These are phyloP conservation scores for Bradynema listronoti DNA, from an alignment of 1,140 invertebrate species.

Conservation along the genomic window DNA sequence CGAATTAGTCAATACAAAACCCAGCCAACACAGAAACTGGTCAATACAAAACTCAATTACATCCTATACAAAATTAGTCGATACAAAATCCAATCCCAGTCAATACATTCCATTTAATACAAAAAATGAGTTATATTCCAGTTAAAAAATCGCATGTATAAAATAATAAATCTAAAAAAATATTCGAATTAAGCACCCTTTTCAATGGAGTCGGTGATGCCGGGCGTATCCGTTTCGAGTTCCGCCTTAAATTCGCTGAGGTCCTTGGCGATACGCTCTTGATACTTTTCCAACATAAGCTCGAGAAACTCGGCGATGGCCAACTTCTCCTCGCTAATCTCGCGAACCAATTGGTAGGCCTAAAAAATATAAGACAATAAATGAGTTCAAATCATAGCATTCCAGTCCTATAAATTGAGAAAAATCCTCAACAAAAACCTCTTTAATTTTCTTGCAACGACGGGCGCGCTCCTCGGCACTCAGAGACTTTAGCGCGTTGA, in stretches of 20 bases:
- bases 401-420: too few species aligned
- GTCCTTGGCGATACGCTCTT: conserved; percentile 24
- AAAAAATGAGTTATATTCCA: too few species aligned
- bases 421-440: conserved; percentile 6
- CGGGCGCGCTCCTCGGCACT: neutral
- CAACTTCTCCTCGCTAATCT: conserved; percentile 20
- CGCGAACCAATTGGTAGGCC: conserved; percentile 13
- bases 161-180: conserved; percentile 7
- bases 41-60: too few species aligned
- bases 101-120: too few species aligned
- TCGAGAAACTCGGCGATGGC: conserved; percentile 25
- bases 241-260: conserved; percentile 30
- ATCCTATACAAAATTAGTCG: too few species aligned
- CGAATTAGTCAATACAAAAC: too few species aligned
- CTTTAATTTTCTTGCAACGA: neutral
- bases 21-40: too few species aligned
- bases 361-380: conserved; percentile 8
- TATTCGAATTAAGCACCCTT: conserved; percentile 15
- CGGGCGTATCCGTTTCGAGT: conserved; percentile 24
- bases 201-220: conserved; percentile 25
- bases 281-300: conserved; percentile 21
- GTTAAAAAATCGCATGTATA: too few species aligned
- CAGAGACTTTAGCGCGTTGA: conserved; percentile 14
- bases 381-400: neutral
- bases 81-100: too few species aligned